Conservation (phyloP, 2,888 invertebrate genomes). For the Cremastinae sp. region DNA sequence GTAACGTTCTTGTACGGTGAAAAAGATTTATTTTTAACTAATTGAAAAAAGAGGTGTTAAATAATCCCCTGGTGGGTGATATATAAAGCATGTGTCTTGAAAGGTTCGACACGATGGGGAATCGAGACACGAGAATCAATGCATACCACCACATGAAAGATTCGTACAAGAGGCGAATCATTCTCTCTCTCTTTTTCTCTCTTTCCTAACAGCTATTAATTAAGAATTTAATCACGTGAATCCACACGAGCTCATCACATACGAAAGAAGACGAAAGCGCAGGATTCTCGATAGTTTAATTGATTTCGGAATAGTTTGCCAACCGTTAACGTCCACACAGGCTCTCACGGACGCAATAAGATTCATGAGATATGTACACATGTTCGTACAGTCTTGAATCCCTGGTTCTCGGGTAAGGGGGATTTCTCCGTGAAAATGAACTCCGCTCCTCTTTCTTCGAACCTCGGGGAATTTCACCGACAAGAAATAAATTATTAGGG, state of each 20-base stretch:
- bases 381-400: conserved; percentile 8
- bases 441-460: conserved; percentile 65
- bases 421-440: conserved; percentile 51
- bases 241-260: conserved; percentile 48
- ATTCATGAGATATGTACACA: conserved; percentile 15
- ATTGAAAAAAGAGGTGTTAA: conserved; percentile 12
- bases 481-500: conserved; percentile 79
- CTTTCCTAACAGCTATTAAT: conserved; percentile 64
- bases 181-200: neutral
- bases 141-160: conserved; percentile 30
- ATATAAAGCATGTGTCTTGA: too few relatives aligned
- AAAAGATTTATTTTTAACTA: too few relatives aligned
- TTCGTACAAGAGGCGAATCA: conserved; percentile 34
- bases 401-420: conserved; percentile 12
- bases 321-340: conserved; percentile 12
- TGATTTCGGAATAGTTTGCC: conserved; percentile 77
- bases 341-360: conserved; percentile 7
- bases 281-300: conserved; percentile 75
- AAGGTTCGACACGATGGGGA: neutral
- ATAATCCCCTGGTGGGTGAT: too few relatives aligned
- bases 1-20: too few relatives aligned
- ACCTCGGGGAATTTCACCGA: conserved; percentile 67
- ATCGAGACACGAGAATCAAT: conserved; percentile 35
- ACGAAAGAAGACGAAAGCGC: conserved; percentile 27
- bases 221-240: conserved; percentile 73